These are phyloP conservation scores for Chymomyza procnemis DNA, from an alignment of 2,888 invertebrate species.

Conservation along the genomic window DNA sequence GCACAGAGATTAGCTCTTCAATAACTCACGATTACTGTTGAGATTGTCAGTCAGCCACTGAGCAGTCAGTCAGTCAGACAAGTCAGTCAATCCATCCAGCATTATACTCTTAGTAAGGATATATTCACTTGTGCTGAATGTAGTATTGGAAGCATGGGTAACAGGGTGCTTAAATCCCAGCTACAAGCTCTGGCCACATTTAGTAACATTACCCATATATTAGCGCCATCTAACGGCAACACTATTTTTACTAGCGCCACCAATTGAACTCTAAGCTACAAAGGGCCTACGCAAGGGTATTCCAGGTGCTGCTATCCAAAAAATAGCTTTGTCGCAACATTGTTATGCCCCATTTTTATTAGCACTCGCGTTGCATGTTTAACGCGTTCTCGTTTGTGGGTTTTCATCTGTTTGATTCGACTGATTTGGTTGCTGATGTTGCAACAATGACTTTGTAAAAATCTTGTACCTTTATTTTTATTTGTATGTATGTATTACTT, in stretches of 20 bases:
- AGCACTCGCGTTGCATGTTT: slow-evolving; percentile 58
- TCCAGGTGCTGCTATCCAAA: neutral
- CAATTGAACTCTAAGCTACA: no score
- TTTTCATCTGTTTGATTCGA: slow-evolving; percentile 14
- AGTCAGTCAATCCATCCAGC: slow-evolving; percentile 14
- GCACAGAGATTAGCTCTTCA: slow-evolving; percentile 60
- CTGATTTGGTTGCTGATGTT: slow-evolving; percentile 54
- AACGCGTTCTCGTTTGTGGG: slow-evolving; percentile 38
- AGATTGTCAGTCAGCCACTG: slow-evolving; percentile 63
- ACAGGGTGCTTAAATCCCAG: no score
- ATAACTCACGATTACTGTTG: slow-evolving; percentile 70
- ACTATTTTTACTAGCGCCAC: no score
- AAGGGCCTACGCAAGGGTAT: neutral
- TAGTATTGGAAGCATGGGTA: neutral
- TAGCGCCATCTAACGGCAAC: no score
- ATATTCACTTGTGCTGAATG: neutral
- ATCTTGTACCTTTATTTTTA: neutral
- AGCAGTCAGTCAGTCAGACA: slow-evolving; percentile 40
- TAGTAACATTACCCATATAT: no score
- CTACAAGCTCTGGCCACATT: no score
- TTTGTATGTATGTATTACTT: neutral
- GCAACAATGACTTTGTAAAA: slow-evolving; percentile 71
- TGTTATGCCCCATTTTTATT: slow-evolving; percentile 45
- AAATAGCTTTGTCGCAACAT: neutral
- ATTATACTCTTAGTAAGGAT: slow-evolving; percentile 30